These are phyloP conservation scores for Motacilla tschutschensis DNA, from an alignment of 2,113 vertebrate species.

Conservation along the genomic window DNA sequence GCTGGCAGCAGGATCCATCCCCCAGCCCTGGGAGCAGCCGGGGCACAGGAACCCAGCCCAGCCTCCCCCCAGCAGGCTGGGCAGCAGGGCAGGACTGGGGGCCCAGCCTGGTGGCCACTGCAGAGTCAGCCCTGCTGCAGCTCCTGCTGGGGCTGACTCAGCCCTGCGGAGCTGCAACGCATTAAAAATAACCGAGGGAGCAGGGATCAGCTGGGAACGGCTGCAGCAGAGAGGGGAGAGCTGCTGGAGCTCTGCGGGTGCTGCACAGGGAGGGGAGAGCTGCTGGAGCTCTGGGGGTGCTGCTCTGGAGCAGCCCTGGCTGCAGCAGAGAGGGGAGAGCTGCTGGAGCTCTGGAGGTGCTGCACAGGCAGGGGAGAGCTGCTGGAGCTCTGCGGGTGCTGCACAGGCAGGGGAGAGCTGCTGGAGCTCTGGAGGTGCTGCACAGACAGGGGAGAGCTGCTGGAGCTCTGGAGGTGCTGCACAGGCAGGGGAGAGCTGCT, in stretches of 20 bases:
- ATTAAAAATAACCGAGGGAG: neutral
- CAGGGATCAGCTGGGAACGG: accelerated
- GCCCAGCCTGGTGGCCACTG: neutral
- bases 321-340: too few species aligned
- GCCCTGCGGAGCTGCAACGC: neutral
- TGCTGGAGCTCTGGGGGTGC: too few species aligned
- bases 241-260: accelerated
- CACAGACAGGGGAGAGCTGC: neutral
- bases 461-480: accelerated
- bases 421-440: too few species aligned
- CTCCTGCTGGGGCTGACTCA: neutral
- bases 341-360: too few species aligned
- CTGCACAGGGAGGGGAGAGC: neutral
- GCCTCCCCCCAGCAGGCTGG: neutral
- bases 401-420: too few species aligned
- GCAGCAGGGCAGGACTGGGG: neutral
- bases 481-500: too few species aligned
- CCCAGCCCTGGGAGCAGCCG: accelerated
- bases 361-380: too few species aligned
- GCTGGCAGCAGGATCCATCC: neutral
- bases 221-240: neutral
- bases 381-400: too few species aligned
- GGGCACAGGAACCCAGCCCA: accelerated
- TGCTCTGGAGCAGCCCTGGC: too few species aligned
- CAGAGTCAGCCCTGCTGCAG: neutral